Base-by-base conservation (phyloP, 1,140 invertebrate genomes). In the Limonius californicus region DNA sequence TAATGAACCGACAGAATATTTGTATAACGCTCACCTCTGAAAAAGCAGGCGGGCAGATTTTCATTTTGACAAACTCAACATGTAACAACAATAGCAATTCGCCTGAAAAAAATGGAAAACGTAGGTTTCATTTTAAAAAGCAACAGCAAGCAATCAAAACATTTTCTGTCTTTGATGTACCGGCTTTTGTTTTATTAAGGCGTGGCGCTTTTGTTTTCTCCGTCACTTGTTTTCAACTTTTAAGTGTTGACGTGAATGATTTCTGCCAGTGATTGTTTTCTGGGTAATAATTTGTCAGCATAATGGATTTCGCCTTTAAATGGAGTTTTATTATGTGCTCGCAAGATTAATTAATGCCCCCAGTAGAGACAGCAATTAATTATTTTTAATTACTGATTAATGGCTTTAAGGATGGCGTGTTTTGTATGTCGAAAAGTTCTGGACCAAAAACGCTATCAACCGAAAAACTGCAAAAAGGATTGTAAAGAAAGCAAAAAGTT, bases 211-310 rank as follows among this genome's bases (percentile, higher is more conserved):
- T 50, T 6, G 43, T 45, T 50, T 50, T 21, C 16, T 12, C 16
- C 19, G 45, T 50, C 45, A 19, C 45, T 50, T 50, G 45, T 50
- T 50, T 50, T 18, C 45, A 50, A 19, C 45, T 50, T 45, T n/a
- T 50, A 50, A 50, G 45, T 50, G 45, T 50, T 50, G 45, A 50
- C 45, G n/a, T 50, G 45, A 50, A 50, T 50, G 45, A 50, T 50
- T 50, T 50, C 45, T 50, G 45, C 45, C 20, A 8, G 45, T 21
- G 45, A 50, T 50, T 50, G 16, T 21, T 50, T 50, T 18, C 45
- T 16, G 45, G 16, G 20, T 50, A 19, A 50, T 50, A 50, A 50
- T 50, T 50, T 50, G 45, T 50, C 45, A 50, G 16, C 20, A 50
- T 50, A 50, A 50, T 50, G 20, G 15, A 50, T 50, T 18, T 21